Evolutionary conservation across 2,888 invertebrate species (phyloP), one percentile per base, ranked within the genome.

Genomic region (Balanococcus diminutus): DNA sequence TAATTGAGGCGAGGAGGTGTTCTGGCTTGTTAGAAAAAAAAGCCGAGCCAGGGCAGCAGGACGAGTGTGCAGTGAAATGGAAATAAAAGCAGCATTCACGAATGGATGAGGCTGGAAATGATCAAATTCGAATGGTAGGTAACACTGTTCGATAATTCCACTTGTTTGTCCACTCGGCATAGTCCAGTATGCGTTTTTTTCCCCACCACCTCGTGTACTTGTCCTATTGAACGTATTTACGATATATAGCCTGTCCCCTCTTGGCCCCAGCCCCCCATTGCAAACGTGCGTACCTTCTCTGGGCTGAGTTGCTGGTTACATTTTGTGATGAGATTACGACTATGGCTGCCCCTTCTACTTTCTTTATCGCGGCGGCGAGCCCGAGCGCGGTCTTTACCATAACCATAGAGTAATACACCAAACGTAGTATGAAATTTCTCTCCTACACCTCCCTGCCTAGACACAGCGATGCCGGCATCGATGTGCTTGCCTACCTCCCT

Each of bases 381-480:
- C 8, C 46, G 14, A 36, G 9, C 56, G 22, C 56, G 22, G 56
- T 56, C 9, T 56, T 56, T 11, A 22, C 56, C 22, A 56, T 22
- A 56, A 22, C 56, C 22, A 56, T 22, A 56, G 19, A 56, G 28
- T 67, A 28, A 67, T 28, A 61, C 11, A 28, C 67, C 28, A 28
- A 67, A 67, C 67, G 67, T 67, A 67, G 67, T 67, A 67, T 67
- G 67, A 67, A 67, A 67, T 67, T 67, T 67, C 14, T 28, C 28
- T 5, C 67, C 67, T 51, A 6, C 28, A 67, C 31, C 61, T 61
- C 25, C 61, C 61, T 2, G n/a, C 2, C 46, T n/a, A n/a, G n/a
- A n/a, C n/a, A n/a, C n/a, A n/a, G n/a, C n/a, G n/a, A n/a, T n/a
- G n/a, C 61, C 61, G 61, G 22, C 25, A 16, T 25, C 56, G 9